phyloP scores from a whole-genome alignment of 1,140 invertebrate genomes.

The Maconellicoccus hirsutus region DNA sequence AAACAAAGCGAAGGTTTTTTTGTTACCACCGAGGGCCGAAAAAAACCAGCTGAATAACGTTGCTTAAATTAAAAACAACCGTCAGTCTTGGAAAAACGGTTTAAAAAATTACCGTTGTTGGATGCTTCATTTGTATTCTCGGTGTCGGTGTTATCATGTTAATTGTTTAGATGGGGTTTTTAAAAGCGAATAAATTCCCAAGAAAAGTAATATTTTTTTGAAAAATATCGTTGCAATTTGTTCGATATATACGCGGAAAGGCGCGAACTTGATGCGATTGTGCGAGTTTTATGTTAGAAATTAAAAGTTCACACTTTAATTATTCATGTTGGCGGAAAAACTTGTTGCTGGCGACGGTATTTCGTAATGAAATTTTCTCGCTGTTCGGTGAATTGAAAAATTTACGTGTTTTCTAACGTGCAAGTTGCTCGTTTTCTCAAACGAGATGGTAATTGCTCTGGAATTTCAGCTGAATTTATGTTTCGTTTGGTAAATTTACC shows the following conservation, averaged over 20 bases:
- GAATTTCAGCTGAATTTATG: no score
- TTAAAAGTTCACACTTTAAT: no score
- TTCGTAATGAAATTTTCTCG: no score
- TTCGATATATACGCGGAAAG: not conserved
- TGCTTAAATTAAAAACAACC: not conserved
- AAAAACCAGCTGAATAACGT: not conserved
- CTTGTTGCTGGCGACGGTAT: no score
- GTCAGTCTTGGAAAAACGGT: not conserved
- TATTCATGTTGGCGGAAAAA: no score
- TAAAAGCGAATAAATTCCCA: conserved; percentile 5
- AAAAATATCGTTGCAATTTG: not conserved
- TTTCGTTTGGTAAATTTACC: no score
- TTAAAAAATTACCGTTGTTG: not conserved
- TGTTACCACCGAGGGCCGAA: not conserved
- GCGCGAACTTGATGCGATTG: no score
- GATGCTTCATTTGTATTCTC: not conserved
- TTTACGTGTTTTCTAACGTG: no score
- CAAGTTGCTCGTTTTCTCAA: no score
- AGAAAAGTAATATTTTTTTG: not conserved
- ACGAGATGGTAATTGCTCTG: no score
- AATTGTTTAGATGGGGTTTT: not conserved
- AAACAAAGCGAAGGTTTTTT: not conserved
- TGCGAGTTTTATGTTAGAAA: no score
- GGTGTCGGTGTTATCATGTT: not conserved
- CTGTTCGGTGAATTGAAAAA: no score